These are phyloP conservation scores for Oceanodroma tethys DNA, from an alignment of 2,113 vertebrate species.

Conservation along the genomic window DNA sequence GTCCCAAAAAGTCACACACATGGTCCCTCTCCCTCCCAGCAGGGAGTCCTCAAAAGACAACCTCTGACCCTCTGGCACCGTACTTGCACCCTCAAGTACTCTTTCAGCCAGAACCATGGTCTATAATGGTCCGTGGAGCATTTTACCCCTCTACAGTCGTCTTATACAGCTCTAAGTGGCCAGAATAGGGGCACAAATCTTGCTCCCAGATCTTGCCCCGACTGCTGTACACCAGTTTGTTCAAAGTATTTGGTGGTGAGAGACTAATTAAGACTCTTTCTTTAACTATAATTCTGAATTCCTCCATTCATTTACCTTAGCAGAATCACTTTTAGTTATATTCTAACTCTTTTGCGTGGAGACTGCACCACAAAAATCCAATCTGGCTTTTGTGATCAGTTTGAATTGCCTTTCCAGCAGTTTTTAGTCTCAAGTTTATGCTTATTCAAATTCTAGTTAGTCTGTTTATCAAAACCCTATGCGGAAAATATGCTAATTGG, in stretches of 20 bases:
- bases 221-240: not conserved
- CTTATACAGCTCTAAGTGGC: not conserved
- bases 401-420: not conserved
- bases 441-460: not conserved
- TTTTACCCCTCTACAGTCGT: not conserved
- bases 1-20: not conserved
- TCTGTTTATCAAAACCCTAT: not conserved
- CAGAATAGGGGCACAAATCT: not conserved
- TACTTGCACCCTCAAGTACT: not conserved
- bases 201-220: not conserved
- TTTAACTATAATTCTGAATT: not conserved
- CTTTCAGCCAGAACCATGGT: not conserved
- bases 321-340: not conserved
- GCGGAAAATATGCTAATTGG: not conserved
- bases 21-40: not conserved
- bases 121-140: not conserved
- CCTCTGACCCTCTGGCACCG: not conserved
- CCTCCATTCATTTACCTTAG: not conserved
- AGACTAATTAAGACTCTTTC: not conserved
- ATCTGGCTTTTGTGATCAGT: not conserved
- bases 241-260: not conserved
- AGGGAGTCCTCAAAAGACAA: not conserved
- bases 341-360: not conserved
- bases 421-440: not conserved
- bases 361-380: not conserved